Conservation (phyloP, 2,113 vertebrate genomes). For the Octodon degus region DNA sequence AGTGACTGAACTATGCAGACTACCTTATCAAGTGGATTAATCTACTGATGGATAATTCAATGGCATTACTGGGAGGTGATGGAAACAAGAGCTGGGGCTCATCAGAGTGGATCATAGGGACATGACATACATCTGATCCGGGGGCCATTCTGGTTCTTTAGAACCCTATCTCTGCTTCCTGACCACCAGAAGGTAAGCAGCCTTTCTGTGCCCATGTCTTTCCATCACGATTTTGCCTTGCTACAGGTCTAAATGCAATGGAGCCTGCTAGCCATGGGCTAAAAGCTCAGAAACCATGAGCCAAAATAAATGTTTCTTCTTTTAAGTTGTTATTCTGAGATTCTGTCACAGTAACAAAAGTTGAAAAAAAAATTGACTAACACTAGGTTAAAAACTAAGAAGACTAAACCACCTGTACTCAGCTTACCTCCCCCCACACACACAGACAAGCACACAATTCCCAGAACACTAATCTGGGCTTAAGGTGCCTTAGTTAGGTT, state of each 20-base stretch:
- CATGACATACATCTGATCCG: not conserved
- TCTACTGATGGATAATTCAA: not conserved
- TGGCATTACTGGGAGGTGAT: not conserved
- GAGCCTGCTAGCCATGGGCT: not conserved
- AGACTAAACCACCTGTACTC: not conserved
- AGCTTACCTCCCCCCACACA: not conserved
- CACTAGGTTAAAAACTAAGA: not conserved
- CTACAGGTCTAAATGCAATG: not conserved
- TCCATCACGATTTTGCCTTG: not conserved
- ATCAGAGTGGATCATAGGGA: not conserved
- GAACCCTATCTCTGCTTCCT: not conserved
- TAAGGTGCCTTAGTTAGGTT: not conserved
- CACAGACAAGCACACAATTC: not conserved
- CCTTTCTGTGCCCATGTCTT: not conserved
- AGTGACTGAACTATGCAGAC: not conserved
- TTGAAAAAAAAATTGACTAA: not conserved
- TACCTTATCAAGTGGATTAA: not conserved
- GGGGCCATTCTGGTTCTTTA: not conserved
- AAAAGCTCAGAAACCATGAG: not conserved
- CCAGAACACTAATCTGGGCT: not conserved
- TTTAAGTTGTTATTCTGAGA: not conserved
- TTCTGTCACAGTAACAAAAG: not conserved
- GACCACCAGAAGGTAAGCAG: not conserved
- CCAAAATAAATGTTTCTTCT: not conserved
- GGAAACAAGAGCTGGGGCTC: not conserved